Conservation (phyloP, 2,113 vertebrate genomes). For the Rutilus rutilus region DNA sequence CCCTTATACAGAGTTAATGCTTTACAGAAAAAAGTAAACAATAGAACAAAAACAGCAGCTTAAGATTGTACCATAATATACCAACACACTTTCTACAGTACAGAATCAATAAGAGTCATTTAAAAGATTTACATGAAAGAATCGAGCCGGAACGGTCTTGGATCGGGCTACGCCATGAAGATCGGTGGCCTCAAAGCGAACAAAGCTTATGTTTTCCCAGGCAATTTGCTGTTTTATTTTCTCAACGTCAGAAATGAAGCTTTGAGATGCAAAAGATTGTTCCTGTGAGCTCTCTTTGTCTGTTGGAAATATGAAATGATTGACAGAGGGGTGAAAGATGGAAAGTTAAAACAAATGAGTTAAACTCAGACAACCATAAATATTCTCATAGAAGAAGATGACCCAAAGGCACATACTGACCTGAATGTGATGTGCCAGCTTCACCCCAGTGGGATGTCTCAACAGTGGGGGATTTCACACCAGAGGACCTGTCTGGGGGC, state of each 20-base stretch:
- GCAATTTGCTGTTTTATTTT: conserved; percentile 89
- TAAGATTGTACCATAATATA: background rate
- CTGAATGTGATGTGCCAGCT: conserved; percentile 62
- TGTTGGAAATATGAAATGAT: conserved; percentile 58
- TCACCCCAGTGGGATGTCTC: conserved; percentile 58
- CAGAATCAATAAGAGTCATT: background rate
- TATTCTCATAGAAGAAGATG: background rate
- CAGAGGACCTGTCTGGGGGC: conserved; percentile 63
- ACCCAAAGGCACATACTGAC: conserved; percentile 57
- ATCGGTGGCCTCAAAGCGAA: conserved; percentile 91
- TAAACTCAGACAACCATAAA: background rate
- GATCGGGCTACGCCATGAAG: conserved; percentile 92
- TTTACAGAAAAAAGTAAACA: no score
- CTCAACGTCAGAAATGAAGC: conserved; percentile 81
- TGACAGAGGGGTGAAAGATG: background rate
- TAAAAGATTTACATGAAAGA: conserved; percentile 83
- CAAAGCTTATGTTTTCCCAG: conserved; percentile 84
- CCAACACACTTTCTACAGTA: background rate
- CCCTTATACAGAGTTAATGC: no score
- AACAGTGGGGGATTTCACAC: conserved; percentile 47
- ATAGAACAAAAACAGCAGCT: background rate
- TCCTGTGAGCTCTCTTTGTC: conserved; percentile 66
- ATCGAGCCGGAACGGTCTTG: conserved; percentile 89
- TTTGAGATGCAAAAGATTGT: conserved; percentile 64
- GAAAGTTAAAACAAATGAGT: background rate